phyloP scores from a whole-genome alignment of 2,888 invertebrate genomes.

The Osmoderma eremita region DNA sequence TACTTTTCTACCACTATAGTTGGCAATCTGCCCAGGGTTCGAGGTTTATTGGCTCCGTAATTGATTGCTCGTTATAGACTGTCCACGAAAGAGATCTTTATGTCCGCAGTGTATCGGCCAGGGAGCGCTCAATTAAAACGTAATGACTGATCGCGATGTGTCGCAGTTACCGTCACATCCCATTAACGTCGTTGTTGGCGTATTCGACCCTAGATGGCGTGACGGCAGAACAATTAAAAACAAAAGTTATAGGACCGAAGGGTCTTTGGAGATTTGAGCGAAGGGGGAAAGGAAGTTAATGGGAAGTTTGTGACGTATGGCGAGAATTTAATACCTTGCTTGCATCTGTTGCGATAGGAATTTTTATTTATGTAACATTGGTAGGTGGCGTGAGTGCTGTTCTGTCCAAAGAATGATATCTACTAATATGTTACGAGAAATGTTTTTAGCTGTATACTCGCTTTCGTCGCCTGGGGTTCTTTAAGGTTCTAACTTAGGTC shows the following conservation, averaged over 20 bases:
- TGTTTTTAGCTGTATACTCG: too few species aligned
- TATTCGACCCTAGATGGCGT: not conserved
- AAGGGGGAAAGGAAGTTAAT: slow-evolving; percentile 4
- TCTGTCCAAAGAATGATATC: too few species aligned
- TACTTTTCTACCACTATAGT: slow-evolving; percentile 6
- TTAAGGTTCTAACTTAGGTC: too few species aligned
- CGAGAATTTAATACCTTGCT: too few species aligned
- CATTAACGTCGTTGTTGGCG: slow-evolving; percentile 13
- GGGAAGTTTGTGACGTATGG: not conserved
- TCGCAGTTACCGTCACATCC: slow-evolving; percentile 14
- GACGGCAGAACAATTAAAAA: slow-evolving; percentile 15
- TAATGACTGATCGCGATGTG: slow-evolving; percentile 37
- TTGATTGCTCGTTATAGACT: slow-evolving; percentile 22
- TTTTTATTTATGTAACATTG: too few species aligned
- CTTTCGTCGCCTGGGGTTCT: too few species aligned
- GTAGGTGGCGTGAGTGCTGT: too few species aligned
- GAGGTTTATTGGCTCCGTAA: slow-evolving; percentile 18
- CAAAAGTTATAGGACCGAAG: slow-evolving; percentile 5
- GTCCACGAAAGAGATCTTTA: slow-evolving; percentile 21
- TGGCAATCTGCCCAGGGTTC: slow-evolving; percentile 23
- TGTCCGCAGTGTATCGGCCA: slow-evolving; percentile 9
- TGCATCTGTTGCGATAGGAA: too few species aligned
- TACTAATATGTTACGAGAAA: too few species aligned
- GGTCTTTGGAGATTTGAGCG: not conserved
- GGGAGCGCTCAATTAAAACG: slow-evolving; percentile 38